Evolutionary conservation across 2,797 vertebrate species (phyloP), one percentile per base, ranked within the genome.

Genomic region (Neomorphus geoffroyi): DNA sequence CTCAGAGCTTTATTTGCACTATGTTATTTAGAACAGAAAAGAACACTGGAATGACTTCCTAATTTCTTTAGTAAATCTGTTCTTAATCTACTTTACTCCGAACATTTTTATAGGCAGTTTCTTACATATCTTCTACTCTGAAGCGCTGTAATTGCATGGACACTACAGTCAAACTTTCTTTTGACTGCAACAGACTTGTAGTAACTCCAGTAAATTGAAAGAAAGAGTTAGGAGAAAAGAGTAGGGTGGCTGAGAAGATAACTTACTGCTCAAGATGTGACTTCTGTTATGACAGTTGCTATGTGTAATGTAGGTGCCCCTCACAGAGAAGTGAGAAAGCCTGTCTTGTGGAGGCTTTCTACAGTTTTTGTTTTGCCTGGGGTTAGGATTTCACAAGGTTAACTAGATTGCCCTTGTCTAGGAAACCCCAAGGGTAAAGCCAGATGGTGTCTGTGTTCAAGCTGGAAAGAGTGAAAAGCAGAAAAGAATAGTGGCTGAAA

Each of bases 381-480:
- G 56, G 80, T 93, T 92, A 96, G 60, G 77, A 88, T 96, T 97
- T 95, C 89, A 94, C 87, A 97, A 94, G 92, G 54, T 70, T 91
- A 70, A 80, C 87, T 93, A 81, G 62, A 91, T 79, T 90, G 70
- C 67, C 82, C 86, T 92, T 56, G 61, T 77, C 80, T 88, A 88
- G 90, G 90, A 93, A 92, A 95, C 45, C 69, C 72, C 0, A 0
- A 41, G 72, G 86, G 30, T 86, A 83, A 93, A 87, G 91, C 82
- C 94, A 94, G 91, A 94, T 95, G 88, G 80, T 84, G 64, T 60
- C 80, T 93, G 53, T 33, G n/a, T 56, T n/a, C 60, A 78, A 89
- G 70, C n/a, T 72, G 66, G 61, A 70, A 93, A 81, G 73, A 90
- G 1, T 73, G 17, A 88, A 92, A 92, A 75, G 8, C 33, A 30